These are phyloP conservation scores for Acropora yongei DNA, from an alignment of 64 coral and sea anemone species.

Conservation along the genomic window DNA sequence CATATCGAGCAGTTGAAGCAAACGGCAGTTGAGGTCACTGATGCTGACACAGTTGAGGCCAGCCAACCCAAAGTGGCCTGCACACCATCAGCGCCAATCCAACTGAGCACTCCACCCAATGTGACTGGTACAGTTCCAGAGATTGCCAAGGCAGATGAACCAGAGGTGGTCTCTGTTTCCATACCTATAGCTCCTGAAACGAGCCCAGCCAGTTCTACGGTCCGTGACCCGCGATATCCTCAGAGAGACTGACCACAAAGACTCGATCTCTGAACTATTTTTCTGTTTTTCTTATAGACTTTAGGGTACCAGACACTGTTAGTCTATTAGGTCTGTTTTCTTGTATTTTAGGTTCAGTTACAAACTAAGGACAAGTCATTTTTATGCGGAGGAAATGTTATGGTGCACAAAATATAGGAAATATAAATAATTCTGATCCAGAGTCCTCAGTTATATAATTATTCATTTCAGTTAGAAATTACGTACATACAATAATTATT, in stretches of 20 bases:
- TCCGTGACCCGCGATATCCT: slow-evolving; percentile 49
- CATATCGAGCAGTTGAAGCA: slow-evolving; percentile 70
- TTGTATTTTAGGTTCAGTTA: slow-evolving; percentile 1
- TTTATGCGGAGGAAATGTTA: neutral
- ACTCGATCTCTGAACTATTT: slow-evolving; percentile 54
- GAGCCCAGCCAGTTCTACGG: slow-evolving; percentile 23
- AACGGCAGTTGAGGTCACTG: slow-evolving; percentile 13
- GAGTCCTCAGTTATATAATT: no score
- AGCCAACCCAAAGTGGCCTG: neutral
- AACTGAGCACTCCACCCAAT: neutral
- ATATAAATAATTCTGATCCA: no score
- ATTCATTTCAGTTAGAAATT: no score
- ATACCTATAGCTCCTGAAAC: slow-evolving; percentile 32
- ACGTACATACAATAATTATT: no score
- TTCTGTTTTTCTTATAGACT: neutral
- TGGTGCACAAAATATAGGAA: neutral
- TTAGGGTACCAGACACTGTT: neutral
- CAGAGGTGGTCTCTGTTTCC: slow-evolving; percentile 11
- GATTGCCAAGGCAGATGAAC: neutral
- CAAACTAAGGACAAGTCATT: neutral
- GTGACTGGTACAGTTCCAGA: neutral
- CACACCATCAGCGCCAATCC: neutral
- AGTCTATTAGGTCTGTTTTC: neutral
- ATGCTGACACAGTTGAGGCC: neutral
- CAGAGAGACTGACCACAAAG: slow-evolving; percentile 50